These are phyloP conservation scores for Neoitamus cyanurus DNA, from an alignment of 2,888 invertebrate species.

Conservation along the genomic window DNA sequence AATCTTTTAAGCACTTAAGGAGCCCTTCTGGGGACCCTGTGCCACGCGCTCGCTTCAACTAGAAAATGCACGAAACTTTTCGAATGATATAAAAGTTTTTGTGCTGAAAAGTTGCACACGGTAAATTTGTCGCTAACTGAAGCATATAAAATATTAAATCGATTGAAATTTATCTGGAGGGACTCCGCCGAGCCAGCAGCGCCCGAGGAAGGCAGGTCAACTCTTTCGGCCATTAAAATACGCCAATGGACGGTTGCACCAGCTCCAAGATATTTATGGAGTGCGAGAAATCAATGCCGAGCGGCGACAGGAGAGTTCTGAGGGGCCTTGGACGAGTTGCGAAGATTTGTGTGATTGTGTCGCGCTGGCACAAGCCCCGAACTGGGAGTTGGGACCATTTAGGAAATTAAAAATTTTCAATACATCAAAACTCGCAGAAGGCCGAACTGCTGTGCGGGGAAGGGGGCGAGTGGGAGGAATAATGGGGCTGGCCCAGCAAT, in stretches of 20 bases:
- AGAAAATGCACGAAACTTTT: slow-evolving; percentile 34
- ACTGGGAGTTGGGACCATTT: slow-evolving; percentile 11
- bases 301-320: neutral
- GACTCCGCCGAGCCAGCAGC: slow-evolving; percentile 14
- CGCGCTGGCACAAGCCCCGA: slow-evolving; percentile 11
- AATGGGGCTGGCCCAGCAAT: neutral
- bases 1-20: neutral
- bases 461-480: neutral
- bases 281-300: slow-evolving; percentile 44
- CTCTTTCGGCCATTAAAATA: slow-evolving; percentile 40
- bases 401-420: slow-evolving; percentile 30
- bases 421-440: slow-evolving; percentile 13
- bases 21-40: neutral
- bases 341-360: slow-evolving; percentile 9
- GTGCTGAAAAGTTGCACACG: slow-evolving; percentile 40
- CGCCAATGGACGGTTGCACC: slow-evolving; percentile 37
- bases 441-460: neutral
- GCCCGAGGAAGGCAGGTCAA: neutral
- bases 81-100: slow-evolving; percentile 41
- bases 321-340: neutral
- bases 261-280: slow-evolving; percentile 43
- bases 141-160: slow-evolving; percentile 46
- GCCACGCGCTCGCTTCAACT: neutral
- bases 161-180: slow-evolving; percentile 43
- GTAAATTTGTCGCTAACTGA: slow-evolving; percentile 46